Percentiles rank a stretch among this genome's conserved stretches.
Conservation (phyloP, 2,797 vertebrate species). For the Brachymystax lenok region DNA sequence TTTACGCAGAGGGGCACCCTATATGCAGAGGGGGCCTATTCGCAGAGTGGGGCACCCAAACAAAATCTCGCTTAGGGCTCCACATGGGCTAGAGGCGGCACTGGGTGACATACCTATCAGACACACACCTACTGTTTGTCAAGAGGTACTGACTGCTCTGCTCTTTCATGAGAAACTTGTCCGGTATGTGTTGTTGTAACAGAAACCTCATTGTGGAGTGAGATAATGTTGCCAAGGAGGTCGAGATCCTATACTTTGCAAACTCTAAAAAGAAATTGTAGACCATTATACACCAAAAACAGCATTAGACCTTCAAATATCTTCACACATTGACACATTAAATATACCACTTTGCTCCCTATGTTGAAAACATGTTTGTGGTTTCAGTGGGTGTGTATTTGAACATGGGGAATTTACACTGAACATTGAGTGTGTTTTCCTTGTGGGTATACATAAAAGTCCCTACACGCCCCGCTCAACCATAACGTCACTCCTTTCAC, state of each 20-base stretch:
- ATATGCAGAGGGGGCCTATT: neutral
- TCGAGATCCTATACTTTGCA: neutral
- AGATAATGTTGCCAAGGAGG: neutral
- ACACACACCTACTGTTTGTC: neutral
- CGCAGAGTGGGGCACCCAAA: neutral
- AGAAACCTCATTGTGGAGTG: neutral
- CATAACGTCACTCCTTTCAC: constrained; percentile 50
- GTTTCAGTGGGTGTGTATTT: constrained; percentile 7
- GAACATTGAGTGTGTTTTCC: constrained; percentile 31
- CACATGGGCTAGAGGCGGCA: too few species aligned
- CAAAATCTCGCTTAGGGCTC: neutral
- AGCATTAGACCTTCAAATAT: neutral
- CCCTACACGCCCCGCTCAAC: constrained; percentile 39
- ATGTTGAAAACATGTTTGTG: neutral
- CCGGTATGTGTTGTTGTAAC: neutral
- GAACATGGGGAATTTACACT: constrained; percentile 12
- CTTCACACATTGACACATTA: neutral
- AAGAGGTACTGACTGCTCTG: neutral
- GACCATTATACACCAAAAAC: neutral
- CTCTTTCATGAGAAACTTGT: constrained; percentile 4
- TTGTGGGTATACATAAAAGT: constrained; percentile 50
- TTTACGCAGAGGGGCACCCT: too few species aligned
- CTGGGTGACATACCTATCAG: neutral
- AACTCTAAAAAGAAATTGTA: neutral
- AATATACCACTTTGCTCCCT: neutral